These are phyloP conservation scores for Leptinotarsa lineolata DNA, from an alignment of 1,140 invertebrate species.

Conservation along the genomic window DNA sequence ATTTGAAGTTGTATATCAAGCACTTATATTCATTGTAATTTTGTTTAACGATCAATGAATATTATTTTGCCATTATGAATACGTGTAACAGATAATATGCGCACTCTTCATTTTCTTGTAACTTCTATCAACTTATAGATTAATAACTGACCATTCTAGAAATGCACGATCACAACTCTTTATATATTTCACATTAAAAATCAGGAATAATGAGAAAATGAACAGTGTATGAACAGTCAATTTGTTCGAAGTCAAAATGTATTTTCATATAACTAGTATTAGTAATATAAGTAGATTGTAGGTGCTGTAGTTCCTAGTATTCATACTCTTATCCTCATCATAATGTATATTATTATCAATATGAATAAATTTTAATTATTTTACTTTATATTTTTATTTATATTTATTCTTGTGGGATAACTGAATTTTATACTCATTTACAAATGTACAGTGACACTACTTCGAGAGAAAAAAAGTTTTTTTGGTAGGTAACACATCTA, in stretches of 20 bases:
- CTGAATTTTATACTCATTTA: no score
- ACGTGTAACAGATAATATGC: not conserved
- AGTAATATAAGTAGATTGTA: conserved; percentile 19
- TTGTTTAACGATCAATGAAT: not conserved
- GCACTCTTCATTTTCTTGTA: no score
- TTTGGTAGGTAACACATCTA: no score
- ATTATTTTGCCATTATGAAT: not conserved
- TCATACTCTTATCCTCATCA: conserved; percentile 14
- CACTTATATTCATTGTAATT: not conserved
- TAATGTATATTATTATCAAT: conserved; percentile 10
- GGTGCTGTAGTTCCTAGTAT: conserved; percentile 10
- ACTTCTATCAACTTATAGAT: not conserved
- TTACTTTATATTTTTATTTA: not conserved
- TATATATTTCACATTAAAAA: not conserved
- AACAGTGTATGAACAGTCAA: not conserved
- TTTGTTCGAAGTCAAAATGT: not conserved
- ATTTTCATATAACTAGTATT: conserved; percentile 17
- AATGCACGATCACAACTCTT: not conserved
- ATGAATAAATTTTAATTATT: conserved; percentile 5
- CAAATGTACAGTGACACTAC: no score
- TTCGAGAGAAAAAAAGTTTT: no score
- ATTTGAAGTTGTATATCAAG: conserved; percentile 41
- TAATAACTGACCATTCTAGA: not conserved
- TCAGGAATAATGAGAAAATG: not conserved
- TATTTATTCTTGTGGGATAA: no score